Percentiles rank a stretch among this genome's conserved stretches.
Evolutionary conservation across 1,140 invertebrate genomes (phyloP).

Genomic region (Drosophila jambulina): DNA sequence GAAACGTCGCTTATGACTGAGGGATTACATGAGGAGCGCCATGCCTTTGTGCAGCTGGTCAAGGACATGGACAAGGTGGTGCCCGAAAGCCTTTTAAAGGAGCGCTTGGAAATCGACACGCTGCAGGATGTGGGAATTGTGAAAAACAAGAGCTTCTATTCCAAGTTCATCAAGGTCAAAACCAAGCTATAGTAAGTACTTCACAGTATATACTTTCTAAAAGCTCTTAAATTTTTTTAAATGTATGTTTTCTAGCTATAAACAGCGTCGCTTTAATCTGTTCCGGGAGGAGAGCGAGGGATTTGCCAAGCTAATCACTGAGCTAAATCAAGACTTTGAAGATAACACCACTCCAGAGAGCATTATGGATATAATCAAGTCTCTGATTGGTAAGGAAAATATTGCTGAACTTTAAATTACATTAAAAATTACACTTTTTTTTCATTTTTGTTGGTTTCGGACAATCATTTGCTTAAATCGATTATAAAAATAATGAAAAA

Average conservation of each 20-base stretch:
- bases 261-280: constrained; percentile 99
- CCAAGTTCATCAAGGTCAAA: constrained; percentile 99
- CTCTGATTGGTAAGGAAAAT: constrained; percentile 92
- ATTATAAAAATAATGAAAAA: too few relatives aligned
- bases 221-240: background rate
- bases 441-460: too few relatives aligned
- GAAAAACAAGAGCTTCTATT: constrained; percentile 96
- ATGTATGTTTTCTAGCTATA: constrained; percentile 90
- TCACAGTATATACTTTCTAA: constrained; percentile 17
- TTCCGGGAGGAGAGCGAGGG: constrained; percentile 99
- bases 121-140: constrained; percentile 96
- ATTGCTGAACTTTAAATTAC: background rate
- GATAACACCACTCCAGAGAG: constrained; percentile 87
- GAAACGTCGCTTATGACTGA: constrained; percentile 88
- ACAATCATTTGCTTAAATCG: too few relatives aligned
- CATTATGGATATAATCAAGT: constrained; percentile 94
- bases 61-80: constrained; percentile 92
- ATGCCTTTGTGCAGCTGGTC: constrained; percentile 91
- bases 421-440: too few relatives aligned
- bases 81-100: constrained; percentile 94
- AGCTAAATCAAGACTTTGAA: constrained; percentile 95
- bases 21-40: constrained; percentile 88
- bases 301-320: constrained; percentile 98
- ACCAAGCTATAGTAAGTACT: constrained; percentile 97
- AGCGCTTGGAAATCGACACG: constrained; percentile 96